Evolutionary conservation across 1,140 invertebrate genomes (phyloP).

Genomic region (Drosophila elegans): DNA sequence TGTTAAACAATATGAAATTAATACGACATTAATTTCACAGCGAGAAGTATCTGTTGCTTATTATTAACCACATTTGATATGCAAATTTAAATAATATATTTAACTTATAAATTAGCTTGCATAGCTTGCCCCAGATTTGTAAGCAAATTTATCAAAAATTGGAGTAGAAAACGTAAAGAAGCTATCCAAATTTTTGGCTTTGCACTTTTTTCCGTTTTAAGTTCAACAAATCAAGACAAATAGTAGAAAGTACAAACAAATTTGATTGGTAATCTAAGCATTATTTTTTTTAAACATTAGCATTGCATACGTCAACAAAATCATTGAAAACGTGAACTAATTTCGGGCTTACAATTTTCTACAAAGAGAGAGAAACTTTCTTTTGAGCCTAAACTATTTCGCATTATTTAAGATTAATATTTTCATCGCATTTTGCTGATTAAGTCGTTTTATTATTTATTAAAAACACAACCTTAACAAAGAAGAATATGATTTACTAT

Average conservation of each 20-base stretch:
- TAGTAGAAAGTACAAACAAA: constrained; percentile 23
- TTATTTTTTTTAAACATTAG: constrained; percentile 1
- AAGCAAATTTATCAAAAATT: too few relatives aligned
- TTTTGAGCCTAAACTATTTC: neutral
- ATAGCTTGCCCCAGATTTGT: neutral
- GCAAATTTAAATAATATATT: neutral
- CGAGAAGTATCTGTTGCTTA: too few relatives aligned
- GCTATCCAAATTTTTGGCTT: neutral
- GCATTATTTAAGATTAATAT: neutral
- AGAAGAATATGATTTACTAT: constrained; percentile 3
- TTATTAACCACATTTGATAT: too few relatives aligned
- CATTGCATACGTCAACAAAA: neutral
- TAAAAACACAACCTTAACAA: neutral
- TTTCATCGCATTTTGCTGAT: neutral
- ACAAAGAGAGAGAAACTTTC: constrained; percentile 16
- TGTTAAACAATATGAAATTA: too few relatives aligned
- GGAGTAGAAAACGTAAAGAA: neutral
- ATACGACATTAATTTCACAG: too few relatives aligned
- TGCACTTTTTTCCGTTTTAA: neutral
- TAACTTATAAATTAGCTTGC: neutral
- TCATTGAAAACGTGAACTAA: neutral
- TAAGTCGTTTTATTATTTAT: neutral
- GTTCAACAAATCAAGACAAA: neutral
- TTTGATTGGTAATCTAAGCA: constrained; percentile 7
- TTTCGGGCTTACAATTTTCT: constrained; percentile 1